A percentile compares a stretch with the other conserved stretches of the same genome.
Evolutionary conservation across 1,140 invertebrate genomes (phyloP).

Genomic region (Aphis gossypii): DNA sequence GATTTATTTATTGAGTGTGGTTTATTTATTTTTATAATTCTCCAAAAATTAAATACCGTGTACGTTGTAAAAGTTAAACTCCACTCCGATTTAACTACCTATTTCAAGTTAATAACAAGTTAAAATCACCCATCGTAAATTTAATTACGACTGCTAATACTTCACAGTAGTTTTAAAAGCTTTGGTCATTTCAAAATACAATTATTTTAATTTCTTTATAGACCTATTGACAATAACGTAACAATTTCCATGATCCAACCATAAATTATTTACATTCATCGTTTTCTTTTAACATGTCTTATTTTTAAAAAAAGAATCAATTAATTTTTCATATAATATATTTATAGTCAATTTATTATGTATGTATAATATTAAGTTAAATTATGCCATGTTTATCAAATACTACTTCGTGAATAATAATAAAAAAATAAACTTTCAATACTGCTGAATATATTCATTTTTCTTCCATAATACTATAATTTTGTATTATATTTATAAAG

Average conservation of each 20-base stretch:
- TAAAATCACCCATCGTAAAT: background rate
- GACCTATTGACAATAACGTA: background rate
- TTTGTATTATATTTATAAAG: background rate
- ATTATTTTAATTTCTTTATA: background rate
- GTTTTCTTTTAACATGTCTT: background rate
- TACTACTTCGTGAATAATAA: background rate
- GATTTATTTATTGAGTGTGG: background rate
- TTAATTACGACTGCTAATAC: background rate
- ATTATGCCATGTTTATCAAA: background rate
- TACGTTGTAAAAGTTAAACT: background rate
- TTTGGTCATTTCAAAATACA: background rate
- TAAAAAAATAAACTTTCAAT: background rate
- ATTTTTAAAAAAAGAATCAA: background rate
- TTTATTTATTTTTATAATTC: background rate
- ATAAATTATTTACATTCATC: background rate
- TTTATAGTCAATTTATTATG: background rate
- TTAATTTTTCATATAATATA: background rate
- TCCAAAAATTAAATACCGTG: background rate
- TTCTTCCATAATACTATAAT: background rate
- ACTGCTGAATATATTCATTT: background rate
- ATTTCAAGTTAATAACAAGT: constrained; percentile 7
- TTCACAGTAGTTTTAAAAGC: background rate
- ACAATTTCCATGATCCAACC: background rate
- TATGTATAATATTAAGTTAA: background rate
- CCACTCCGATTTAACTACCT: background rate